Evolutionary conservation across 2,888 invertebrate species (phyloP).

Genomic region (Caenorhabditis sinica): DNA sequence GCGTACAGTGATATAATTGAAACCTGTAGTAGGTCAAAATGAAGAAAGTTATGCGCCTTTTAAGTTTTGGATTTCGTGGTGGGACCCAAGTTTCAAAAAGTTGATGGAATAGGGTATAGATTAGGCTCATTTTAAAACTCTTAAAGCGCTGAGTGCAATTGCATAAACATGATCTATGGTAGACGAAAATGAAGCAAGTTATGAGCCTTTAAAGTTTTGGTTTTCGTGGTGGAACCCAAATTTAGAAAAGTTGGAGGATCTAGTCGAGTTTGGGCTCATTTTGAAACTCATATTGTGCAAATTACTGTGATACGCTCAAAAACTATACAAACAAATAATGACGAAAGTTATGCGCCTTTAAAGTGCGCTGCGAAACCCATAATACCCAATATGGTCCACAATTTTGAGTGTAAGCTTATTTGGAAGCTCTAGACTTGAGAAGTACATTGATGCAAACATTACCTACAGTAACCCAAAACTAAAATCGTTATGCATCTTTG

Average conservation of each 20-base stretch:
- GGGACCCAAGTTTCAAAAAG: background rate
- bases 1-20: background rate
- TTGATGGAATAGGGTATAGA: background rate
- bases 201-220: constrained; percentile 2
- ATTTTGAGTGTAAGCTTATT: background rate
- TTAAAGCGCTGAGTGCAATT: too few relatives aligned
- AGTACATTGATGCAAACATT: background rate
- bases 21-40: background rate
- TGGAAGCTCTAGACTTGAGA: background rate
- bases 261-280: background rate
- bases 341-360: constrained; percentile 1
- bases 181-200: background rate
- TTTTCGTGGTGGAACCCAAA: background rate
- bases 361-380: background rate
- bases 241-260: background rate
- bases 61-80: background rate
- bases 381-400: too few relatives aligned
- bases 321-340: background rate
- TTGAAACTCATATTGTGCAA: background rate
- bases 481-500: too few relatives aligned
- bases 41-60: background rate
- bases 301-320: background rate
- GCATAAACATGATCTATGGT: background rate
- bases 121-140: too few relatives aligned
- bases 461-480: background rate